phyloP scores from a whole-genome alignment of 1,140 invertebrate species.

The Hypsibius dujardini region DNA sequence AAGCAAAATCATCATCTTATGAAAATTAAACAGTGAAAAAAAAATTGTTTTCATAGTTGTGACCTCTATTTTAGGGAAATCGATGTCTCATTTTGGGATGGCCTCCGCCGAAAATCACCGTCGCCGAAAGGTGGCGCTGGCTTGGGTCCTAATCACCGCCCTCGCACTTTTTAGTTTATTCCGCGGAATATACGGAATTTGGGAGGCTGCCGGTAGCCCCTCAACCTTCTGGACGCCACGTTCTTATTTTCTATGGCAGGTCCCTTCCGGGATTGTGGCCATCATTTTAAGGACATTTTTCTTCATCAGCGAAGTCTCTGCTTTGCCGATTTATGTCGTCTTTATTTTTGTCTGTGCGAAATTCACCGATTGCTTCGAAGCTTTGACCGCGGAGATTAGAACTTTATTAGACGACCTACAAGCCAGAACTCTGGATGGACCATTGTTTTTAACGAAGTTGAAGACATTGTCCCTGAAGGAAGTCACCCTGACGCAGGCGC shows the following conservation, averaged over 20 bases:
- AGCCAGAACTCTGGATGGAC: too few relatives aligned
- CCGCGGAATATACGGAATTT: constrained; percentile 1
- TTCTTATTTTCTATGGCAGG: neutral
- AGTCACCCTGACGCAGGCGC: neutral
- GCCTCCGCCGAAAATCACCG: too few relatives aligned
- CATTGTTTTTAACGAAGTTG: neutral
- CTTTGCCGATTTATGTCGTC: constrained; percentile 7
- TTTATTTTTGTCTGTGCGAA: constrained; percentile 11
- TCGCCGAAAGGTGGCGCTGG: neutral
- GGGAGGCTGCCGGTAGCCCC: neutral
- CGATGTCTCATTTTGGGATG: too few relatives aligned
- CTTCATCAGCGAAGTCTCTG: constrained; percentile 8
- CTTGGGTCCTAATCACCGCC: neutral
- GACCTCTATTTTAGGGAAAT: too few relatives aligned
- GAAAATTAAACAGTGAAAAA: too few relatives aligned
- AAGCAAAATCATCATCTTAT: too few relatives aligned
- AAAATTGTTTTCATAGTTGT: too few relatives aligned
- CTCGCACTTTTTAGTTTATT: neutral
- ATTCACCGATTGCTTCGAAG: neutral
- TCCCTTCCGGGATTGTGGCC: neutral
- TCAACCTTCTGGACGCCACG: neutral
- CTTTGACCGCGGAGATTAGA: neutral
- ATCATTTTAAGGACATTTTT: neutral
- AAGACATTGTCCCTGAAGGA: constrained; percentile 6
- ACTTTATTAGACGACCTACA: too few relatives aligned